Evolutionary conservation across 2,113 vertebrate species (phyloP), one percentile per base, ranked within the genome.

Genomic region (Pteropus alecto): DNA sequence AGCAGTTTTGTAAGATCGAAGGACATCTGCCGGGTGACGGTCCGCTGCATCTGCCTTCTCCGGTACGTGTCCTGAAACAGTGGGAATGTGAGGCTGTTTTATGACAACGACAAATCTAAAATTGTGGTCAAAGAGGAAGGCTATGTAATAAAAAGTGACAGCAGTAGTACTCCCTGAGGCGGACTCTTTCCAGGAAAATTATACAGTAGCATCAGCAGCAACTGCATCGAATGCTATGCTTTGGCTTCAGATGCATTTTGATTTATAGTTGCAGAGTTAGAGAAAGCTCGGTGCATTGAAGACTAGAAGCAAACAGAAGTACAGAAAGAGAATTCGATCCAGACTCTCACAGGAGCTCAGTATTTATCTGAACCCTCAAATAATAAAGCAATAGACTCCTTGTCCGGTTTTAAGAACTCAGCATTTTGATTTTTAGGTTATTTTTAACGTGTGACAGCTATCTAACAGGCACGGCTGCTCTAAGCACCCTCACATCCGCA

Each of bases 1-100:
- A 99, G 98, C 94, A 99, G 98, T 96, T 99, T 99, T 46, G 99
- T 99, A 93, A 99, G 98, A 96, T 99, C 99, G 58, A 99, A 99
- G 90, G 99, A 99, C 99, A 99, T 99, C 96, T 99, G 99, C 30
- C 99, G 99, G 3, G 99, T 99, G 90, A 99, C 97, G 15, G 99
- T 99, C 35, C 99, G 99, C 95, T 99, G 99, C 99, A 99, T 99
- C 98, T 99, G 99, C 30, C 99, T 98, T 10, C 99, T 98, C 48
- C 99, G 98, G 95, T 99, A 99, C 11, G 99, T 99, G 93, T 99
- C 99, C 99, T 99, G 94, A 46, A 93, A 71, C 5, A 38, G 70
- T 24, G n/a, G 41, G 74, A 78, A 71, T n/a, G 2, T 0, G 3
- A 10, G 30, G 7, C 54, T 38, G 79, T 68, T 1, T 26, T 67